A percentile compares a stretch with the other conserved stretches of the same genome.
phyloP scores from a whole-genome alignment of 1,140 invertebrate genomes.

The Leptopilina boulardi region DNA sequence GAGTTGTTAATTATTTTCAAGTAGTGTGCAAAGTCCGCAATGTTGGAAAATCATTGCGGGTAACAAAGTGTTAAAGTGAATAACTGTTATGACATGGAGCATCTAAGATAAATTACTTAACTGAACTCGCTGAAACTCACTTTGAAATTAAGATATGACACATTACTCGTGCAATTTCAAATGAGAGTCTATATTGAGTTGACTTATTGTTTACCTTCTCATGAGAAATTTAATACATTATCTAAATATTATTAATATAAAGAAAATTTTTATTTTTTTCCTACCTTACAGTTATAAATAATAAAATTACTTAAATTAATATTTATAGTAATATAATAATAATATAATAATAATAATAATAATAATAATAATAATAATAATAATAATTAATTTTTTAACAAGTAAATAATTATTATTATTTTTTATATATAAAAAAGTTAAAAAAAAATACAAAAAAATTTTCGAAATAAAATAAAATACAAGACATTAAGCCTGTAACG shows the following conservation, averaged over 20 bases:
- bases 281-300: too few relatives aligned
- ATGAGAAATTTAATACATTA: too few relatives aligned
- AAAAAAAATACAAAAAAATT: neutral
- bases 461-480: neutral
- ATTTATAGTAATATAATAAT: too few relatives aligned
- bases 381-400: too few relatives aligned
- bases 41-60: neutral
- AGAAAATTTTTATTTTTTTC: too few relatives aligned
- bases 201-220: neutral
- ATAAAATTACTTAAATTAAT: too few relatives aligned
- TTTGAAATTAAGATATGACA: slow-evolving; percentile 2
- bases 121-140: neutral
- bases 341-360: too few relatives aligned
- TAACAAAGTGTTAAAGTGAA: neutral
- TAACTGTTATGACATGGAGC: neutral
- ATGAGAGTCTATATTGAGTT: neutral
- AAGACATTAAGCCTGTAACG: slow-evolving; percentile 7
- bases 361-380: too few relatives aligned
- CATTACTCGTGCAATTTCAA: neutral
- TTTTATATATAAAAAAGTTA: too few relatives aligned
- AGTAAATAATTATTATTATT: too few relatives aligned
- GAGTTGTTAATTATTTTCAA: neutral
- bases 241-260: too few relatives aligned
- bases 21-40: neutral
- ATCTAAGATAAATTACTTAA: neutral